A percentile compares a stretch with the other conserved stretches of the same genome.
Evolutionary conservation across 2,797 vertebrate genomes (phyloP).

Genomic region (Acanthopagrus latus): DNA sequence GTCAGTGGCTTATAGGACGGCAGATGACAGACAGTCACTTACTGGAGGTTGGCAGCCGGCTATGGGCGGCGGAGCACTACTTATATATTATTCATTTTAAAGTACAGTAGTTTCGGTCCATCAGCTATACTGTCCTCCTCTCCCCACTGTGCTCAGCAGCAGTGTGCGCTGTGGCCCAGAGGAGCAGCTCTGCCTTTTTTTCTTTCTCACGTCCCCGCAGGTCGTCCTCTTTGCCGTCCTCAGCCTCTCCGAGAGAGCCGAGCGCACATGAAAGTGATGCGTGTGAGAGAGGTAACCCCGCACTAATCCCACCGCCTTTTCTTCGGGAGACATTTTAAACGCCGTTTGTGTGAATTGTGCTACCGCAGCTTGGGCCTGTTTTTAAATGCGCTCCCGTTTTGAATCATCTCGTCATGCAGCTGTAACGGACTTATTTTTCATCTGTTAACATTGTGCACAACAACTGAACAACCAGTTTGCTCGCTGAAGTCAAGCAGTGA

Average conservation of each 20-base stretch:
- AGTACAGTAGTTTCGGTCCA: conserved; percentile 50
- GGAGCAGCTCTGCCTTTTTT: conserved; percentile 3
- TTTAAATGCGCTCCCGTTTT: not conserved
- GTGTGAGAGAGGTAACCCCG: not conserved
- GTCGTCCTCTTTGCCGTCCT: conserved; percentile 4
- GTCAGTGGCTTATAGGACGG: conserved; percentile 6
- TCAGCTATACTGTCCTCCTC: conserved; percentile 23
- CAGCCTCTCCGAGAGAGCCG: conserved; percentile 4
- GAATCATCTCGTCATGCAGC: not conserved
- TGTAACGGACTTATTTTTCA: not conserved
- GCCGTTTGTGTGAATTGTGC: not conserved
- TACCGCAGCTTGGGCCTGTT: not conserved
- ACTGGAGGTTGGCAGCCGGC: conserved; percentile 29
- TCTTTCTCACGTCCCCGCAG: not conserved
- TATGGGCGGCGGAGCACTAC: not conserved
- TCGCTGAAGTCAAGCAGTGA: not conserved
- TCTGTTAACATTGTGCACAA: not conserved
- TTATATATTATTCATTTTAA: conserved; percentile 64
- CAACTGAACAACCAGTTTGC: no score
- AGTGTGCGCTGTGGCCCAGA: not conserved
- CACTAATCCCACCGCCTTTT: not conserved
- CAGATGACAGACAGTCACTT: conserved; percentile 13
- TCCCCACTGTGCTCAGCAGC: conserved; percentile 21
- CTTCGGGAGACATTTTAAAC: no score
- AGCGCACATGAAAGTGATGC: not conserved